Conservation (phyloP, 2,888 invertebrate genomes). For the Podotricha telesiphe region DNA sequence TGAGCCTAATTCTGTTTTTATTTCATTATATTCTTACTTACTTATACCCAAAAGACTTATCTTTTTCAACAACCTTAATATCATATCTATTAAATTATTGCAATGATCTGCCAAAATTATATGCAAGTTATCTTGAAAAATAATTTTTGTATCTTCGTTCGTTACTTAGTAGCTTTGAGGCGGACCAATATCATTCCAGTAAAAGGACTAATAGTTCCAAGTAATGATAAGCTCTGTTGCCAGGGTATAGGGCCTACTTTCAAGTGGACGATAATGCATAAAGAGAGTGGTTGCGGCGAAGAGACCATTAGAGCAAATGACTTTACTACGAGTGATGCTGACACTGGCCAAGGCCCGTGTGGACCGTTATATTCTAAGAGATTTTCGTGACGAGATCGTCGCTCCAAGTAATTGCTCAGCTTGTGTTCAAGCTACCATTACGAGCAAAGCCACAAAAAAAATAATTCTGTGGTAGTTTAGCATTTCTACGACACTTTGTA, state of each 20-base stretch:
- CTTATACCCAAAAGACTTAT: slow-evolving; percentile 8
- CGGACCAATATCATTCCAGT: slow-evolving; percentile 37
- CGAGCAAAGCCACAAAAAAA: slow-evolving; percentile 37
- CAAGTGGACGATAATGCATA: slow-evolving; percentile 39
- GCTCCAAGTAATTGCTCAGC: slow-evolving; percentile 57
- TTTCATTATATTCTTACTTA: slow-evolving; percentile 17
- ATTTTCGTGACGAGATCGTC: slow-evolving; percentile 67
- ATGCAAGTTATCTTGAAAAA: slow-evolving; percentile 18
- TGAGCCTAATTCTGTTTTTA: slow-evolving; percentile 29
- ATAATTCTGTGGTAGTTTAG: slow-evolving; percentile 19
- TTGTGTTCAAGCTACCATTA: slow-evolving; percentile 47
- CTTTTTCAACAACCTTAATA: slow-evolving; percentile 4
- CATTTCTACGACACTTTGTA: not conserved
- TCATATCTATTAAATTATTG: slow-evolving; percentile 16
- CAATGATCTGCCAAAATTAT: slow-evolving; percentile 8
- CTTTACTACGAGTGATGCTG: slow-evolving; percentile 60
- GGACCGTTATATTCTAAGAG: slow-evolving; percentile 60
- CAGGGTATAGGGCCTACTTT: slow-evolving; percentile 44
- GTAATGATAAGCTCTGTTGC: slow-evolving; percentile 37
- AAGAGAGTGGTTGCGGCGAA: slow-evolving; percentile 51
- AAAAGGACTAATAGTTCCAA: slow-evolving; percentile 30
- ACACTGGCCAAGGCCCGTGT: slow-evolving; percentile 59
- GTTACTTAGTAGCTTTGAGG: slow-evolving; percentile 36
- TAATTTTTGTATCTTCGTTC: slow-evolving; percentile 34
- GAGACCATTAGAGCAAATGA: slow-evolving; percentile 70